Percentiles rank a stretch among this genome's conserved stretches.
Conservation (phyloP, 2,113 vertebrate species). For the Oreochromis spilurus region DNA sequence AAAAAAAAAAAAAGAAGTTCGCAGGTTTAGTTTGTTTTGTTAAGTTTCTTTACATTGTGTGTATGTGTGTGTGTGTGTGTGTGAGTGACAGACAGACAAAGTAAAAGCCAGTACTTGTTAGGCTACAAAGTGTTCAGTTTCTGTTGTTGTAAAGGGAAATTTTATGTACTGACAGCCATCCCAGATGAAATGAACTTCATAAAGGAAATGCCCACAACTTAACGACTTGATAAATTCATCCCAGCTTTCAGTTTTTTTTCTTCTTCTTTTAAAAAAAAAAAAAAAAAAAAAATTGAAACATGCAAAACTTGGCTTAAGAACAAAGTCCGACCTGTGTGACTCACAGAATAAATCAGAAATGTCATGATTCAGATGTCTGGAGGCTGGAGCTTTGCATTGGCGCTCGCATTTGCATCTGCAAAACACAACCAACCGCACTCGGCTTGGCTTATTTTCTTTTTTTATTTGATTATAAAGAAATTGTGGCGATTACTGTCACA, state of each 20-base stretch:
- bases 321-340: background rate
- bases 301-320: background rate
- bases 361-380: background rate
- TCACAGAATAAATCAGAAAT: background rate
- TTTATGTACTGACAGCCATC: background rate
- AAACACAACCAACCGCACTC: background rate
- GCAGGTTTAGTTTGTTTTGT: background rate
- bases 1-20: background rate
- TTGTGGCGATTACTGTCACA: background rate
- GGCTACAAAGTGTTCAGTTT: background rate
- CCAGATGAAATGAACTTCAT: background rate
- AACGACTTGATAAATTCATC: background rate
- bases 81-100: background rate
- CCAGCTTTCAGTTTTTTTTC: background rate
- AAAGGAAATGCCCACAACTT: background rate
- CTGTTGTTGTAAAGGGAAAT: background rate
- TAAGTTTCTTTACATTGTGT: background rate
- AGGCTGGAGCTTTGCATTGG: background rate
- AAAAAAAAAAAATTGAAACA: background rate
- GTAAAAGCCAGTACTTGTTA: background rate
- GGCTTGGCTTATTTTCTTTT: background rate
- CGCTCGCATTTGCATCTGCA: background rate
- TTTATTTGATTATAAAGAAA: background rate
- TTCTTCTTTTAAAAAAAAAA: background rate
- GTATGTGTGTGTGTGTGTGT: background rate